phyloP scores from a whole-genome alignment of 2,113 vertebrate genomes.

The Sceloporus undulatus region DNA sequence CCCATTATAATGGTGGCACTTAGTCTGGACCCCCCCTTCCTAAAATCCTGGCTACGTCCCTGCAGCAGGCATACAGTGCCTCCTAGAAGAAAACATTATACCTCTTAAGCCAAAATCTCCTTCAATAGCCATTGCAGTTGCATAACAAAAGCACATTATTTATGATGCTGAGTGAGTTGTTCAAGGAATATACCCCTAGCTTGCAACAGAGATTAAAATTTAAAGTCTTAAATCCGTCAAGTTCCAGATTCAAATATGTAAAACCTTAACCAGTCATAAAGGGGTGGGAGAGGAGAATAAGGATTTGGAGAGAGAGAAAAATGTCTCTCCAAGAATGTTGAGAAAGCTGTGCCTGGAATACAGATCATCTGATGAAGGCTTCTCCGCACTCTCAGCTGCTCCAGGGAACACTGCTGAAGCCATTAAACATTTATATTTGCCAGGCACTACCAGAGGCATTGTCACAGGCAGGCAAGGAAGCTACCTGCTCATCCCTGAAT shows the following conservation, averaged over 20 bases:
- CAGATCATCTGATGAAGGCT: background rate
- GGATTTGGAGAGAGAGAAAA: background rate
- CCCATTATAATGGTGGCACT: too few species aligned
- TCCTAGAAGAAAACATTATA: background rate
- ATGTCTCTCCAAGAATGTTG: background rate
- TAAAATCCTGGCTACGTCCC: too few species aligned
- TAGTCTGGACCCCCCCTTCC: too few species aligned
- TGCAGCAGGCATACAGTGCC: background rate
- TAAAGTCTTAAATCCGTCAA: background rate
- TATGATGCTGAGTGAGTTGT: background rate
- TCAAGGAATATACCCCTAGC: background rate
- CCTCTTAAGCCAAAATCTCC: background rate
- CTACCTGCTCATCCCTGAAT: background rate
- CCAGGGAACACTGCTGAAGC: background rate
- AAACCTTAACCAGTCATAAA: background rate
- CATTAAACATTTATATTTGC: slow-evolving; percentile 28
- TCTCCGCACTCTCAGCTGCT: background rate
- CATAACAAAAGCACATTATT: background rate
- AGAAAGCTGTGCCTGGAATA: background rate
- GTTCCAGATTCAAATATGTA: background rate
- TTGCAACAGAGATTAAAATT: background rate
- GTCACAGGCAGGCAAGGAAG: rapidly evolving
- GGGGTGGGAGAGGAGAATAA: background rate
- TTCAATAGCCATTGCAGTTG: background rate
- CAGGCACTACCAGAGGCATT: background rate